Conservation (phyloP, 1,140 invertebrate species). For the Lasioglossum albipes region DNA sequence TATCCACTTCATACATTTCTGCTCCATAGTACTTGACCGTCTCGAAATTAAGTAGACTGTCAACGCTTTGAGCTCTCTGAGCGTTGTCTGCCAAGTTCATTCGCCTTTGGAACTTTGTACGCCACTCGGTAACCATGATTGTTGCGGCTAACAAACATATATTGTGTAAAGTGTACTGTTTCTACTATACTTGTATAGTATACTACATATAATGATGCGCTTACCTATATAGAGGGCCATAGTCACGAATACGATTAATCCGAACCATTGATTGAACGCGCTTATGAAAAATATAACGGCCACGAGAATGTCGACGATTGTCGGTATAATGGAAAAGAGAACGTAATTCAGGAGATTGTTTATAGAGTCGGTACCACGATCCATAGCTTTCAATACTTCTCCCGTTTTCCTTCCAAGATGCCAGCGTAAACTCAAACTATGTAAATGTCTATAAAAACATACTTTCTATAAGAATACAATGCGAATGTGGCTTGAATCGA, state of each 20-base stretch:
- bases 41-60: constrained; percentile 98
- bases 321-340: constrained; percentile 93
- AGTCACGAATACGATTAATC: constrained; percentile 94
- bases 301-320: constrained; percentile 95
- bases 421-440: constrained; percentile 92
- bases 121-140: constrained; percentile 95
- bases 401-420: constrained; percentile 96
- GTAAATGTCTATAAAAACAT: constrained; percentile 85
- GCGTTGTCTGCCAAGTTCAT: constrained; percentile 97
- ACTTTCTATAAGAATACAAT: constrained; percentile 37
- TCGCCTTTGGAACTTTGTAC: constrained; percentile 94
- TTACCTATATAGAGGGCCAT: constrained; percentile 96
- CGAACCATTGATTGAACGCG: constrained; percentile 95
- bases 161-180: constrained; percentile 4
- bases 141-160: constrained; percentile 84
- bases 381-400: constrained; percentile 96
- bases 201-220: constrained; percentile 64
- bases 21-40: constrained; percentile 98
- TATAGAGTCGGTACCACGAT: constrained; percentile 96
- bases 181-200: neutral
- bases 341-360: constrained; percentile 95
- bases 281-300: constrained; percentile 94
- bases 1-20: constrained; percentile 93
- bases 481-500: constrained; percentile 17
- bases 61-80: constrained; percentile 93